phyloP scores from a whole-genome alignment of 2,797 vertebrate species.

The Tapirus indicus region DNA sequence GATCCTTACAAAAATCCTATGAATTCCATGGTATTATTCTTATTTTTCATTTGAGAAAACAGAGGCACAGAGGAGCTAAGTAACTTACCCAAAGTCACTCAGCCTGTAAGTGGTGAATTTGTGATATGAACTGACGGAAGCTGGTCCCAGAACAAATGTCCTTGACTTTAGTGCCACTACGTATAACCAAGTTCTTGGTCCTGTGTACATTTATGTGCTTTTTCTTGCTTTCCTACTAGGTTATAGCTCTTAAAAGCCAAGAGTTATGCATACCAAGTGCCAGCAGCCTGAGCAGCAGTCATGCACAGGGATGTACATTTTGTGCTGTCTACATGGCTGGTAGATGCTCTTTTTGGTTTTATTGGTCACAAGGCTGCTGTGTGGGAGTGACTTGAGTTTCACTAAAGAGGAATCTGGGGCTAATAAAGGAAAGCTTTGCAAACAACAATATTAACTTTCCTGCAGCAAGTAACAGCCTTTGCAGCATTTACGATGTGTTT shows the following conservation, averaged over 20 bases:
- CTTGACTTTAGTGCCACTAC: neutral
- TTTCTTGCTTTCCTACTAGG: neutral
- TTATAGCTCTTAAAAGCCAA: neutral
- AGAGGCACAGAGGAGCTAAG: neutral
- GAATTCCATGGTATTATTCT: neutral
- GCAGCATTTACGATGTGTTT: neutral
- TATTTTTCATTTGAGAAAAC: neutral
- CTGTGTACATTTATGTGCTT: neutral
- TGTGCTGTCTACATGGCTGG: neutral
- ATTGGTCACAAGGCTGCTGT: neutral
- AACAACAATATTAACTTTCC: neutral
- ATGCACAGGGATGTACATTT: accelerated
- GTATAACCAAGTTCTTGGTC: neutral
- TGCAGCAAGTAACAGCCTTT: neutral
- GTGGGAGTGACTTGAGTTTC: neutral
- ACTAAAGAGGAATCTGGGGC: neutral
- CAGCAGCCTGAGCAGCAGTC: neutral
- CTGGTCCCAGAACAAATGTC: neutral
- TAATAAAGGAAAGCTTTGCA: constrained; percentile 16
- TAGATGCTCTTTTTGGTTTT: neutral
- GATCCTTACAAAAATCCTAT: neutral
- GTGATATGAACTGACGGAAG: neutral
- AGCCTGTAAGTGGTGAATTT: neutral
- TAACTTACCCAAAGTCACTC: neutral
- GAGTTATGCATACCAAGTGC: accelerated